These are phyloP conservation scores for Nasonovia ribisnigri DNA, from an alignment of 2,888 invertebrate species.

Conservation along the genomic window DNA sequence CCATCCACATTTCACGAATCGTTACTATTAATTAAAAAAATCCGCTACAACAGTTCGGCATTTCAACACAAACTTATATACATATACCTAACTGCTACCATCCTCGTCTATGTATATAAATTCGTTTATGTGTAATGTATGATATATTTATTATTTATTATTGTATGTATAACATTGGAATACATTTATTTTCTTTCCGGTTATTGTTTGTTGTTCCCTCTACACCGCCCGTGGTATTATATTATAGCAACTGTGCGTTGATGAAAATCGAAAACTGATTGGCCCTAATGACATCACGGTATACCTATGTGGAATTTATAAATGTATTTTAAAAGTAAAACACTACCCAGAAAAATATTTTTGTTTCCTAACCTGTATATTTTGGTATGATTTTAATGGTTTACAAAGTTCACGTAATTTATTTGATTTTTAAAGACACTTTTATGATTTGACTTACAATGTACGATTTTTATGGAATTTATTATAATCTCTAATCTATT, in stretches of 20 bases:
- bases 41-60: constrained; percentile 36
- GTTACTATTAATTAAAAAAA: constrained; percentile 62
- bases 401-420: not conserved
- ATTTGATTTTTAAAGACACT: not conserved
- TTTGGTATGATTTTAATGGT: constrained; percentile 39
- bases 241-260: not conserved
- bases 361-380: not conserved
- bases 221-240: not conserved
- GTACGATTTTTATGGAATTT: not conserved
- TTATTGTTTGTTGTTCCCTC: constrained; percentile 18
- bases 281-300: not conserved
- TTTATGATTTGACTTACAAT: not conserved
- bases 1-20: not conserved
- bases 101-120: not conserved
- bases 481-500: not conserved
- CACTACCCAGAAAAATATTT: not conserved
- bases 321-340: constrained; percentile 16
- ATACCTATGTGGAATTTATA: not conserved
- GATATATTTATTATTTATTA: not conserved
- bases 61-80: not conserved
- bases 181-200: not conserved
- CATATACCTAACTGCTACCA: not conserved
- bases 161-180: not conserved
- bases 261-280: constrained; percentile 40
- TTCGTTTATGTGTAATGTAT: not conserved